Conservation (phyloP, 2,797 vertebrate species). For the Falco rusticolus region DNA sequence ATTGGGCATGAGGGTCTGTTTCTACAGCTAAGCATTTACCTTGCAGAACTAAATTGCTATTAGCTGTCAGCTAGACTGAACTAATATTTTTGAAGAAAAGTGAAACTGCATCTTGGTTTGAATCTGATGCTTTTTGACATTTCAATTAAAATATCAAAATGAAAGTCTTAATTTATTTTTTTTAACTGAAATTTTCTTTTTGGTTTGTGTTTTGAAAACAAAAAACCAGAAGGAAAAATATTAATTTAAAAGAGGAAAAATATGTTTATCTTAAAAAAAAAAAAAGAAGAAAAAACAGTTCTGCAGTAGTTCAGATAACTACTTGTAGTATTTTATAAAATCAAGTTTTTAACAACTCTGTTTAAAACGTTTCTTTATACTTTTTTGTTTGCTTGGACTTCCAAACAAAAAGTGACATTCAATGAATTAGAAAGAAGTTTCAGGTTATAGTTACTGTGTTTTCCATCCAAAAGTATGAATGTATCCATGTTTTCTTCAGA, state of each 20-base stretch:
- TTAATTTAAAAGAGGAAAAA: neutral
- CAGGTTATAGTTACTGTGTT: neutral
- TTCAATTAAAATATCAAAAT: conserved; percentile 22
- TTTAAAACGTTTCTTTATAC: neutral
- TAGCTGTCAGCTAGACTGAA: neutral
- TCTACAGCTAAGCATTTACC: neutral
- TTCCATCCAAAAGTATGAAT: neutral
- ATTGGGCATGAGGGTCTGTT: neutral
- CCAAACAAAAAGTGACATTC: neutral
- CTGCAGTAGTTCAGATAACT: neutral
- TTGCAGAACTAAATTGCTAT: neutral
- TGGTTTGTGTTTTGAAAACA: neutral
- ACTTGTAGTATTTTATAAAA: neutral
- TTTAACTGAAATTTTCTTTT: neutral
- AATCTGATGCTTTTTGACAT: conserved; percentile 18
- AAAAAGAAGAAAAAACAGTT: neutral
- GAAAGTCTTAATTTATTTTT: neutral
- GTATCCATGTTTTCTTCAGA: neutral
- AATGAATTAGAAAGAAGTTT: neutral
- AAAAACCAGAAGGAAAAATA: neutral
- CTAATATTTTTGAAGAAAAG: neutral
- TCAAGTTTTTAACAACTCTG: neutral
- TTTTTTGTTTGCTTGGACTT: neutral
- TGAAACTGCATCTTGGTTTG: neutral
- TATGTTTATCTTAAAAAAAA: neutral